Evolutionary conservation across 2,113 vertebrate species (phyloP).

Genomic region (Tragelaphus strepsiceros): DNA sequence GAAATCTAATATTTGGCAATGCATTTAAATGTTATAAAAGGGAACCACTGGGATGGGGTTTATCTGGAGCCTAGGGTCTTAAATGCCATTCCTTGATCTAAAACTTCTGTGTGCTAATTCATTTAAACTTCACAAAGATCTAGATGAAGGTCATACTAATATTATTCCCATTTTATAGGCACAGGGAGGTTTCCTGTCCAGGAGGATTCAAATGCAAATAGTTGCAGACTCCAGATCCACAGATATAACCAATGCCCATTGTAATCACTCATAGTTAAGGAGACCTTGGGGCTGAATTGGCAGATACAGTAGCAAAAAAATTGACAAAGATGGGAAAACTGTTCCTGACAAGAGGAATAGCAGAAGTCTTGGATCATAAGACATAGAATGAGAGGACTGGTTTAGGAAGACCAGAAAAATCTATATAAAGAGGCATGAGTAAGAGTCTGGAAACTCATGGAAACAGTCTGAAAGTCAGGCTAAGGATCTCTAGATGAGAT

Average conservation of each 20-base stretch:
- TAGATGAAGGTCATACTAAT: neutral
- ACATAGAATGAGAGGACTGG: neutral
- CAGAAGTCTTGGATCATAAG: neutral
- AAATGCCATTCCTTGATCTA: neutral
- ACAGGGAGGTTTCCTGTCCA: neutral
- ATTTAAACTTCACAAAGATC: neutral
- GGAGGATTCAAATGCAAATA: neutral
- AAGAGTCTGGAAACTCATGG: neutral
- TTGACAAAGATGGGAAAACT: neutral
- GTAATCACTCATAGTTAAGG: neutral
- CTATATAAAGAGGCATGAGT: neutral
- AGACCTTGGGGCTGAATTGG: neutral
- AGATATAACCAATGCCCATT: neutral
- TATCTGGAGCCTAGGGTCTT: neutral
- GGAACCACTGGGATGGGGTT: neutral
- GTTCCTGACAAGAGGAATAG: neutral
- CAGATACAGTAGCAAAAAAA: neutral
- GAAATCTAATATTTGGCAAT: neutral
- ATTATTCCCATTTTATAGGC: neutral
- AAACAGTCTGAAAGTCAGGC: neutral
- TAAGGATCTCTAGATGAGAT: neutral
- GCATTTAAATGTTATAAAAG: neutral
- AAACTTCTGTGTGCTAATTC: neutral
- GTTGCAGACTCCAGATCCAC: neutral
- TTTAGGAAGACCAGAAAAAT: neutral